These are phyloP conservation scores for Rhinolophus sinicus DNA, from an alignment of 2,113 vertebrate genomes.

Conservation along the genomic window DNA sequence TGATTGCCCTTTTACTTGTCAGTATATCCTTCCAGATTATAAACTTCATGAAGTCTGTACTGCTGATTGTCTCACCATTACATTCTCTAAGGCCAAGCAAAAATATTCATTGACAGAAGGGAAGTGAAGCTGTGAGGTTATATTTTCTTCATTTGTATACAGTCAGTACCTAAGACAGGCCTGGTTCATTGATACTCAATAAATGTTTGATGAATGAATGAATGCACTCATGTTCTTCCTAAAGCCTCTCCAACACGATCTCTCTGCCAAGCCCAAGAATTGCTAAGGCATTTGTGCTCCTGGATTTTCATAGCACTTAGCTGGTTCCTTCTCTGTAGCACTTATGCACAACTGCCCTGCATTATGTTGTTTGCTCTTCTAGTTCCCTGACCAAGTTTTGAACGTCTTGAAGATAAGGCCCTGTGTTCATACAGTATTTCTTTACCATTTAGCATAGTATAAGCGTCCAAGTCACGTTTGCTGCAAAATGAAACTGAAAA, in stretches of 20 bases:
- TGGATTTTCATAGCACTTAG: neutral
- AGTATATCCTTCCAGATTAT: neutral
- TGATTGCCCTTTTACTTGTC: neutral
- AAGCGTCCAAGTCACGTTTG: neutral
- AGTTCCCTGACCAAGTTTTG: neutral
- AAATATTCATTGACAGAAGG: neutral
- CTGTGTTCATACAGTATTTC: too few species aligned
- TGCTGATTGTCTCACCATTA: neutral
- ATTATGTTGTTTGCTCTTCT: neutral
- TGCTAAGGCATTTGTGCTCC: neutral
- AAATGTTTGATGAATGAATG: neutral
- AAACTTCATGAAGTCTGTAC: neutral
- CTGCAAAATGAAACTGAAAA: neutral
- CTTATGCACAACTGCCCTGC: neutral
- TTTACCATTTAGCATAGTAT: neutral
- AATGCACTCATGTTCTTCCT: neutral
- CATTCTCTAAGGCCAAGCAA: neutral
- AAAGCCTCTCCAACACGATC: too few species aligned
- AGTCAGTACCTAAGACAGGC: neutral
- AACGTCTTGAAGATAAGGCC: neutral
- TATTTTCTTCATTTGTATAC: neutral
- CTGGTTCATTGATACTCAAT: neutral
- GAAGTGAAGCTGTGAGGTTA: neutral
- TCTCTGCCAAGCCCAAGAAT: neutral
- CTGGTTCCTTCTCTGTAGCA: neutral